Conservation (phyloP, 2,113 vertebrate genomes). For the Pavo muticus region DNA sequence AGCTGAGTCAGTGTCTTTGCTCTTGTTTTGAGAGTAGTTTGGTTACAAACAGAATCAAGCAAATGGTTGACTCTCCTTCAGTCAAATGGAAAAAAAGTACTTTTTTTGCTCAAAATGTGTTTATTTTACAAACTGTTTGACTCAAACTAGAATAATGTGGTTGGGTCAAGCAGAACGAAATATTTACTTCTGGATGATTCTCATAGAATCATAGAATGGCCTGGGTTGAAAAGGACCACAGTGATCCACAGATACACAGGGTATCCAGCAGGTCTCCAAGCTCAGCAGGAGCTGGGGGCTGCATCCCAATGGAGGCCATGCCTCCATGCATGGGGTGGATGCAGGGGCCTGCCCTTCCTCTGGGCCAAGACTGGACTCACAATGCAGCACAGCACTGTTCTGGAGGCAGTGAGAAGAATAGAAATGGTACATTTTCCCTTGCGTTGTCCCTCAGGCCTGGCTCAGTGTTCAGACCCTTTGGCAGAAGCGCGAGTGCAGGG, state of each 20-base stretch:
- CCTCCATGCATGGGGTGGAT: not conserved
- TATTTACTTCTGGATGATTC: not conserved
- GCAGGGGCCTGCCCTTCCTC: not conserved
- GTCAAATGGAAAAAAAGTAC: not conserved
- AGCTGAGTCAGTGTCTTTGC: not conserved
- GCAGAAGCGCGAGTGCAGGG: not conserved
- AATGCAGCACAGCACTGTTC: not conserved
- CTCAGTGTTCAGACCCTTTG: not conserved
- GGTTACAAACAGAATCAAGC: not conserved
- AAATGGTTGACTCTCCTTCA: not conserved
- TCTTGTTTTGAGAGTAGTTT: not conserved
- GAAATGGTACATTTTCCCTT: not conserved
- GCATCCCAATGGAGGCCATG: not conserved
- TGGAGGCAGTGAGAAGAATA: not conserved
- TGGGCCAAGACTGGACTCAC: not conserved
- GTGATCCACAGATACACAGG: no score
- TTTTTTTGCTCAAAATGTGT: not conserved
- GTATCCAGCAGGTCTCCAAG: accelerated
- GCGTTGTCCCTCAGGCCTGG: not conserved
- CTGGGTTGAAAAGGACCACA: no score
- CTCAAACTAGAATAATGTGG: not conserved
- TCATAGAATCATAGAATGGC: not conserved
- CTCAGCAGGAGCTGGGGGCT: not conserved
- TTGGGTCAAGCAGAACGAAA: not conserved
- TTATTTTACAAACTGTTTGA: not conserved